phyloP scores from a whole-genome alignment of 2,797 vertebrate genomes.

The Dryobates pubescens region DNA sequence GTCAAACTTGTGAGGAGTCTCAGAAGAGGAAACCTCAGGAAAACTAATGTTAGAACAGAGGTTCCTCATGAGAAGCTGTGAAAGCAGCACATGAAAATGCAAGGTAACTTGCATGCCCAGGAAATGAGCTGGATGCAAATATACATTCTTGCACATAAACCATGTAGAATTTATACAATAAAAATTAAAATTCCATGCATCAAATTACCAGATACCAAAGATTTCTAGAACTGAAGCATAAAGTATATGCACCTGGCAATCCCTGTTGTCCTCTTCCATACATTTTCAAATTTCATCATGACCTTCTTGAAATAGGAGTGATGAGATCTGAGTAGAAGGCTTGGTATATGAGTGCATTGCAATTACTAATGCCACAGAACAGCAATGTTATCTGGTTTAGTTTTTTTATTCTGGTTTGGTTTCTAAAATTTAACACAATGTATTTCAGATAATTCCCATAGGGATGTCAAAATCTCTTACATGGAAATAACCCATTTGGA shows the following conservation, averaged over 20 bases:
- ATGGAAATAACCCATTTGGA: not conserved
- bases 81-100: not conserved
- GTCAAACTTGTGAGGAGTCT: not conserved
- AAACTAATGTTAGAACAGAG: not conserved
- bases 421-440: not conserved
- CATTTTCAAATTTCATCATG: not conserved
- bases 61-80: not conserved
- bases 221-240: not conserved
- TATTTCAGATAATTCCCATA: not conserved
- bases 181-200: not conserved
- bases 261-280: not conserved
- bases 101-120: not conserved
- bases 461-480: not conserved
- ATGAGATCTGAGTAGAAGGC: not conserved
- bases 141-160: not conserved
- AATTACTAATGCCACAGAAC: not conserved
- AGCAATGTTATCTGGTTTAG: not conserved
- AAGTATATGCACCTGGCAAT: not conserved
- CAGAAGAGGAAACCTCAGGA: not conserved
- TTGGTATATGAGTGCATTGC: not conserved
- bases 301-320: not conserved
- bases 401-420: not conserved
- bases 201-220: not conserved
- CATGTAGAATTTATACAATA: not conserved
- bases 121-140: not conserved